Percentiles rank a stretch among this genome's conserved stretches.
phyloP scores from a whole-genome alignment of 2,113 vertebrate species.

The Hyaena hyaena region DNA sequence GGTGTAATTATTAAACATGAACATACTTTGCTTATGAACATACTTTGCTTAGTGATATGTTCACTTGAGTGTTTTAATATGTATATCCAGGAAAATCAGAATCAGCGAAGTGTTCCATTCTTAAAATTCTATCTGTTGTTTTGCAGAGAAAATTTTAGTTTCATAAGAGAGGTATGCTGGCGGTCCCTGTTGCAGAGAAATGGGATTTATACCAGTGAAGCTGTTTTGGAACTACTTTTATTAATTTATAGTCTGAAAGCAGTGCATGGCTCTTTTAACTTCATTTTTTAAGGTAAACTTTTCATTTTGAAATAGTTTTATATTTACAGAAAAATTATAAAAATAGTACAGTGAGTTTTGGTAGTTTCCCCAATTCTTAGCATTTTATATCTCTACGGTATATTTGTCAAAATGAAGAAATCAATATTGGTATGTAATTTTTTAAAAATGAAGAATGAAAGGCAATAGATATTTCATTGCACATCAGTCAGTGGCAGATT shows the following conservation, averaged over 20 bases:
- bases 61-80: slow-evolving; percentile 48
- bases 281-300: background rate
- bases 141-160: background rate
- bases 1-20: slow-evolving; percentile 48
- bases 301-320: slow-evolving; percentile 53
- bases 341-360: background rate
- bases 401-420: background rate
- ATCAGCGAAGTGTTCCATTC: slow-evolving; percentile 30
- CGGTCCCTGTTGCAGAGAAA: background rate
- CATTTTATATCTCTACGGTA: background rate
- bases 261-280: background rate
- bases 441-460: slow-evolving; percentile 15
- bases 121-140: slow-evolving; percentile 47
- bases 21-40: slow-evolving; percentile 7
- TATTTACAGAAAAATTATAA: background rate
- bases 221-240: slow-evolving; percentile 32
- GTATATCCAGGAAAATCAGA: slow-evolving; percentile 8
- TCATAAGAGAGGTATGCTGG: background rate
- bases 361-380: background rate
- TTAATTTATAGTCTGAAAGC: slow-evolving; percentile 34
- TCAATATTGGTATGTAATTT: background rate
- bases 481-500: background rate
- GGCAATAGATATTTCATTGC: background rate
- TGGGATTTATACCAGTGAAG: background rate
- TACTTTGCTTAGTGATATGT: background rate